These are phyloP conservation scores for Pilophorus perplexus DNA, from an alignment of 2,888 invertebrate genomes.

Conservation along the genomic window DNA sequence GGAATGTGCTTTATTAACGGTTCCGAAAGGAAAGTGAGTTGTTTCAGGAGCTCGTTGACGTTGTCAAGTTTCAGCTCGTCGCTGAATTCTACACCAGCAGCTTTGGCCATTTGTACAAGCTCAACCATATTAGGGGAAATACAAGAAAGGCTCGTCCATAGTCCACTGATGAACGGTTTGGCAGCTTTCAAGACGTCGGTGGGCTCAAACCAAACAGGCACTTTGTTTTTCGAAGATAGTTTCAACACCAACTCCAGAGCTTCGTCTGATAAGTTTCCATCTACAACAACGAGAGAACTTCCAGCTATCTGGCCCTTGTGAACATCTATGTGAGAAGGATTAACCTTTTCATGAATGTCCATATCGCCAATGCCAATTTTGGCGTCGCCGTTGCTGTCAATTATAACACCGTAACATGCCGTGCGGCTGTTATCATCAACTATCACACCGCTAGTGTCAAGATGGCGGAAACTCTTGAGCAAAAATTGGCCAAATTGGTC, in stretches of 20 bases:
- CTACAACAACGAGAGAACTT: constrained; percentile 75
- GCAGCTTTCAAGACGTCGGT: constrained; percentile 75
- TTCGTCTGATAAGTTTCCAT: constrained; percentile 73
- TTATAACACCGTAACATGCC: constrained; percentile 72
- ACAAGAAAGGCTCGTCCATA: constrained; percentile 57
- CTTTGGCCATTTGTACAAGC: constrained; percentile 63
- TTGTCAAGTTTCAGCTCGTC: constrained; percentile 31
- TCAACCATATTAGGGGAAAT: constrained; percentile 81
- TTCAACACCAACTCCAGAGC: constrained; percentile 65
- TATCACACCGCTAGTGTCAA: constrained; percentile 51
- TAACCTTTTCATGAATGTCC: constrained; percentile 61
- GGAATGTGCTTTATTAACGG: constrained; percentile 42
- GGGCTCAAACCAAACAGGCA: constrained; percentile 87
- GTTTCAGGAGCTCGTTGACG: constrained; percentile 22
- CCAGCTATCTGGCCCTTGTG: constrained; percentile 45
- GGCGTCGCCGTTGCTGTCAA: constrained; percentile 75
- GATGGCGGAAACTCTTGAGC: constrained; percentile 50
- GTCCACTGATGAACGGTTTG: constrained; percentile 63
- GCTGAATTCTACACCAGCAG: constrained; percentile 34
- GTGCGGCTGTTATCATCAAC: constrained; percentile 56
- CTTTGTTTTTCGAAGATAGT: constrained; percentile 60
- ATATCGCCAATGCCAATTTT: constrained; percentile 80
- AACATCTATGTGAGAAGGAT: background rate
- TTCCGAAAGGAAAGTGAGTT: constrained; percentile 35
- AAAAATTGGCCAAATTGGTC: constrained; percentile 60